Conservation (phyloP, 2,888 invertebrate species). For the Cephus nigrinus region DNA sequence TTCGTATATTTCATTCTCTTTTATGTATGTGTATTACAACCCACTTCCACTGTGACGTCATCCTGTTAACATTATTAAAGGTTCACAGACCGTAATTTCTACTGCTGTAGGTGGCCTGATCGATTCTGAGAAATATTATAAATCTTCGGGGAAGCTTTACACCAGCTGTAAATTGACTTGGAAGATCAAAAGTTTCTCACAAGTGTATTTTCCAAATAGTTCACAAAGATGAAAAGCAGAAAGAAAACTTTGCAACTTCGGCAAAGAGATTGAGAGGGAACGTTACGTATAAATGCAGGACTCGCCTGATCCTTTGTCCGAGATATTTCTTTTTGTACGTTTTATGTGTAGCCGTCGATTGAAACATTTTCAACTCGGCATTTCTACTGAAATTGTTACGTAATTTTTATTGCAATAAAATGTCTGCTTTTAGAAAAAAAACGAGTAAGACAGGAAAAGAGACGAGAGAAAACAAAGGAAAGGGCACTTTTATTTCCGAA, state of each 20-base stretch:
- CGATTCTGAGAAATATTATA: not conserved
- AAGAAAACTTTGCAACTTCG: not conserved
- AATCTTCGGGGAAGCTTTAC: not conserved
- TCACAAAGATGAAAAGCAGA: not conserved
- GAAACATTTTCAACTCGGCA: not conserved
- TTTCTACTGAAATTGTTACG: not conserved
- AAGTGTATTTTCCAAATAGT: not conserved
- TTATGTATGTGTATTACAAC: no score
- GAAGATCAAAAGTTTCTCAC: not conserved
- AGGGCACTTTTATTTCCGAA: not conserved
- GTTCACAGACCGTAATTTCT: not conserved
- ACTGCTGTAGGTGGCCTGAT: not conserved
- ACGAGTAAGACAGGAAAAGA: not conserved
- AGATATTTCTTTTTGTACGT: not conserved
- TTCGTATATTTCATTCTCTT: no score
- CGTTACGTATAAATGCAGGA: not conserved
- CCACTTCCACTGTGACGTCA: not conserved
- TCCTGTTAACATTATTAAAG: not conserved
- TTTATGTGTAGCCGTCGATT: not conserved
- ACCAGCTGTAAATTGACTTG: not conserved
- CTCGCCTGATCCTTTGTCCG: not conserved
- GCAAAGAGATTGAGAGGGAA: not conserved
- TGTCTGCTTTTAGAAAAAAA: not conserved
- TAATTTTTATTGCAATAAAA: no score
- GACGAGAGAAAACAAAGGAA: not conserved